Conservation (phyloP, 92 coral and sea anemone species). For the Zoanthus sansibaricus region DNA sequence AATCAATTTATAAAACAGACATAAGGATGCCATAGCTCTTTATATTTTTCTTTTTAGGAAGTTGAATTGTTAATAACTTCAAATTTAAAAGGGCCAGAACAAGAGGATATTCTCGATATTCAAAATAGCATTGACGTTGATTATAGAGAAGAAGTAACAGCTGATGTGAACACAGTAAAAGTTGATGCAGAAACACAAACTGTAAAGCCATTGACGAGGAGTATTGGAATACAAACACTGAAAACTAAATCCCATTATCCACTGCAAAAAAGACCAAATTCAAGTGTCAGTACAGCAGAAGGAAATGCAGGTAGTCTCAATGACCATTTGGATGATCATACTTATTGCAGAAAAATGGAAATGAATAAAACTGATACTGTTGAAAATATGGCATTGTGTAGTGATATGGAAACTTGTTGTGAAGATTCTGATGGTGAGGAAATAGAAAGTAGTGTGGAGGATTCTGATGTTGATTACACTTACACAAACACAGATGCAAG, state of each 20-base stretch:
- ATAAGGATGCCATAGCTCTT: neutral
- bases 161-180: constrained; percentile 1
- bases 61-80: neutral
- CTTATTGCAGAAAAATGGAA: constrained; percentile 12
- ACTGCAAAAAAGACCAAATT: neutral
- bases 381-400: constrained; percentile 6
- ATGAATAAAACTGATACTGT: constrained; percentile 7
- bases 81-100: neutral
- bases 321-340: constrained; percentile 22
- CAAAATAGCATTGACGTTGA: neutral
- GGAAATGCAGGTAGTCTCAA: constrained; percentile 4
- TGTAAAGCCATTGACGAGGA: neutral
- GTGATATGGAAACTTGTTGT: neutral
- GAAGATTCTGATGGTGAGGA: constrained; percentile 5
- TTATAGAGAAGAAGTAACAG: neutral
- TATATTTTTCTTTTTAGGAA: neutral
- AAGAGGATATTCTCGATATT: neutral
- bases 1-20: neutral
- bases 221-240: constrained; percentile 3
- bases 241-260: neutral
- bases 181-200: constrained; percentile 1
- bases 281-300: constrained; percentile 22
- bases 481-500: constrained; percentile 4
- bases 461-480: constrained; percentile 3
- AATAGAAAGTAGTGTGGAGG: neutral